Evolutionary conservation across 2,888 invertebrate genomes (phyloP).

Genomic region (Galeruca laticollis): DNA sequence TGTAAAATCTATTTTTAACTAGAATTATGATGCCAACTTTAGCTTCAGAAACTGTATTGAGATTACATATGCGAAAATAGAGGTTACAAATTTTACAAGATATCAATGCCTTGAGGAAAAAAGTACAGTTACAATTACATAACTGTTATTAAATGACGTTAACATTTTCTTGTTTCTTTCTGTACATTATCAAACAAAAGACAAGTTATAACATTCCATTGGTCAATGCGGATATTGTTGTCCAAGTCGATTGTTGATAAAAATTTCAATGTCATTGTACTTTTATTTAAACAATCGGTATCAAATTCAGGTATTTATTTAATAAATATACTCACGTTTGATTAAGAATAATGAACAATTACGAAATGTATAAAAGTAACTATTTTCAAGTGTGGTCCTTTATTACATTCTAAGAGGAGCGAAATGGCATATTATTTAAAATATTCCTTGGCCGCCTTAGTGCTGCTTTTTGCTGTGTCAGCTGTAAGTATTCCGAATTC

Average conservation of each 20-base stretch:
- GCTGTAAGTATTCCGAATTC: slow-evolving; percentile 8
- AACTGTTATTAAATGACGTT: too few species aligned
- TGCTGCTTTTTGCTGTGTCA: neutral
- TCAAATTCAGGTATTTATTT: slow-evolving; percentile 39
- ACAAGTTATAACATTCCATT: neutral
- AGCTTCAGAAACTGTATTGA: too few species aligned
- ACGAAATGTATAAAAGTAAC: slow-evolving; percentile 33
- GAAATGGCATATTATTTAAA: slow-evolving; percentile 5
- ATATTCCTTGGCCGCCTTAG: neutral
- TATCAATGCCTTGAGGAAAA: too few species aligned
- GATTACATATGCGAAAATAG: too few species aligned
- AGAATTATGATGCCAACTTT: too few species aligned
- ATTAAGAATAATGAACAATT: slow-evolving; percentile 12
- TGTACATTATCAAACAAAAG: neutral
- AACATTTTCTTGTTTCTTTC: too few species aligned
- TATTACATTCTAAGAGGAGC: neutral
- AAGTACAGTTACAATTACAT: too few species aligned
- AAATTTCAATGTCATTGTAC: slow-evolving; percentile 33
- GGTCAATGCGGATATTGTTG: slow-evolving; percentile 24
- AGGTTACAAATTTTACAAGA: too few species aligned
- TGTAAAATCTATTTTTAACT: too few species aligned
- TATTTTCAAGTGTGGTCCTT: neutral
- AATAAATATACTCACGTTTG: slow-evolving; percentile 19
- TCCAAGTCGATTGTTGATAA: neutral
- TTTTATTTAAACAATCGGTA: slow-evolving; percentile 33